Conservation (phyloP, 1,140 invertebrate genomes). For the Melitaea cinxia region DNA sequence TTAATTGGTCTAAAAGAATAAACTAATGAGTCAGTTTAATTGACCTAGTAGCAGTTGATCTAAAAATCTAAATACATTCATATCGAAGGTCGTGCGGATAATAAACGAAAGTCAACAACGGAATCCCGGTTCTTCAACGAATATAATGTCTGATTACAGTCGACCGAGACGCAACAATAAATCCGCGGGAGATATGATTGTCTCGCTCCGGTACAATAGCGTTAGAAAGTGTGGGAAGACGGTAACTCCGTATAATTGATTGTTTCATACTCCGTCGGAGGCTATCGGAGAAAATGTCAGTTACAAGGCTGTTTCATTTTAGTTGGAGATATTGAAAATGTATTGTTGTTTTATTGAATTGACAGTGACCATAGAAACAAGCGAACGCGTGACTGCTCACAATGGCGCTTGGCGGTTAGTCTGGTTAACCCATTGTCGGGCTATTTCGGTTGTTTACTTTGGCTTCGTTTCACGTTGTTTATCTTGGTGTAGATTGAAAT, state of each 20-base stretch:
- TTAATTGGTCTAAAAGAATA: neutral
- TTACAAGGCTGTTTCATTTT: conserved; percentile 45
- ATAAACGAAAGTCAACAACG: conserved; percentile 48
- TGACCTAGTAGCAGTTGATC: conserved; percentile 12
- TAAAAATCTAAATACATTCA: conserved; percentile 12
- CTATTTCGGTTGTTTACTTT: conserved; percentile 24
- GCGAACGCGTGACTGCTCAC: conserved; percentile 28
- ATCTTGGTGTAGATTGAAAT: no score
- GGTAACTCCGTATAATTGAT: conserved; percentile 57
- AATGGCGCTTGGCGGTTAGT: conserved; percentile 28
- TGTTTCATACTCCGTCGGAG: conserved; percentile 53
- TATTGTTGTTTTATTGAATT: conserved; percentile 42
- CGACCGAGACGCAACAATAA: conserved; percentile 30
- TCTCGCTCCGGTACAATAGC: conserved; percentile 63
- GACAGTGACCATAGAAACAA: conserved; percentile 26
- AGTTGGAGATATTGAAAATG: conserved; percentile 43
- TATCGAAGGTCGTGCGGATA: conserved; percentile 14
- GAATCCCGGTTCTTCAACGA: conserved; percentile 47
- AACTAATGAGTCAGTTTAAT: neutral
- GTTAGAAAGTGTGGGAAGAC: conserved; percentile 74
- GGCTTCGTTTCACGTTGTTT: neutral
- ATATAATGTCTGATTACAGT: conserved; percentile 52
- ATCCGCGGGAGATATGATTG: conserved; percentile 55
- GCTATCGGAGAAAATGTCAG: conserved; percentile 49
- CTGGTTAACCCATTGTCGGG: conserved; percentile 30